Evolutionary conservation across 2,797 vertebrate genomes (phyloP).

Genomic region (Xenopus petersii): DNA sequence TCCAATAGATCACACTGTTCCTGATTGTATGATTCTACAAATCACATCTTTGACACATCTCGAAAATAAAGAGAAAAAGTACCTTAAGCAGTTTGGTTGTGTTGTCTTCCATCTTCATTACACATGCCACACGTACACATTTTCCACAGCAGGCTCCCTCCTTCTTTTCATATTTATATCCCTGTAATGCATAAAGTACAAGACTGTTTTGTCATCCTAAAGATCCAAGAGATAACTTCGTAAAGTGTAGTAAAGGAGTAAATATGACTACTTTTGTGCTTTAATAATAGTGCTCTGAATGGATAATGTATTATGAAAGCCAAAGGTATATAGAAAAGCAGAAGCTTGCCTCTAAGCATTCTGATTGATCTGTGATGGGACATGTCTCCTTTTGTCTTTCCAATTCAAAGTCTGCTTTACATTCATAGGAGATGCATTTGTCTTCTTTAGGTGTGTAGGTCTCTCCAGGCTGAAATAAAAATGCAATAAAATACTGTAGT

Average conservation of each 20-base stretch:
- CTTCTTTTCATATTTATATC: not conserved
- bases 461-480: not conserved
- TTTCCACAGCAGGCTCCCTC: not conserved
- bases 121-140: not conserved
- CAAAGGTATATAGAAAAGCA: too few species aligned
- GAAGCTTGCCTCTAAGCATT: too few species aligned
- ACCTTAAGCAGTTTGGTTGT: not conserved
- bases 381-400: not conserved
- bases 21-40: too few species aligned
- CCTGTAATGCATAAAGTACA: not conserved
- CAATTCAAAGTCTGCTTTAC: not conserved
- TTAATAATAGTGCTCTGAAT: too few species aligned
- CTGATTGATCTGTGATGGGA: not conserved
- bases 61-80: not conserved
- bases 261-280: too few species aligned
- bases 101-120: slow-evolving; percentile 3
- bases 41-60: too few species aligned
- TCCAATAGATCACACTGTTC: too few species aligned
- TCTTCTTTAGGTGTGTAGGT: not conserved
- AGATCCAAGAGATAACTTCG: too few species aligned
- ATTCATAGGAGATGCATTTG: not conserved
- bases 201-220: too few species aligned
- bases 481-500: too few species aligned
- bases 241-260: too few species aligned
- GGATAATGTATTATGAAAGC: too few species aligned